Percentiles rank a stretch among this genome's conserved stretches.
Evolutionary conservation across 2,113 vertebrate species (phyloP).

Genomic region (Tamias sibiricus): DNA sequence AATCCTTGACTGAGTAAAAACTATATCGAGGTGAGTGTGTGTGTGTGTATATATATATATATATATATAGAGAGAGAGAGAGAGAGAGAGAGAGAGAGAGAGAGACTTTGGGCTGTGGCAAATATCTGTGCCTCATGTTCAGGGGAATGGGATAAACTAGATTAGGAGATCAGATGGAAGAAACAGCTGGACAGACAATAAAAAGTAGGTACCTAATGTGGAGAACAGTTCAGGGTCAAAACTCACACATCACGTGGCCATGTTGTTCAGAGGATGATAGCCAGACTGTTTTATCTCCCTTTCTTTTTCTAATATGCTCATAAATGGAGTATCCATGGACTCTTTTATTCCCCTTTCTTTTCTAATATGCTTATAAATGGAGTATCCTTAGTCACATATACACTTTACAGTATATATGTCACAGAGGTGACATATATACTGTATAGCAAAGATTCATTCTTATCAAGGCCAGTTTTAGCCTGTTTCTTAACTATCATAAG

Average conservation of each 20-base stretch:
- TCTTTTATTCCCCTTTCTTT: not conserved
- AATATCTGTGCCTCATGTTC: not conserved
- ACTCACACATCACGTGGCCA: too few relatives aligned
- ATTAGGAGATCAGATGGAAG: not conserved
- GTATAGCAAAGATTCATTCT: not conserved
- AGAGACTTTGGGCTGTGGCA: not conserved
- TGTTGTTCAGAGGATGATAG: not conserved
- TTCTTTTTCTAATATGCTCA: not conserved
- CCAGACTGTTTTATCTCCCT: not conserved
- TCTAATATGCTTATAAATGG: too few relatives aligned
- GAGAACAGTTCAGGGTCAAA: not conserved
- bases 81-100: too few relatives aligned
- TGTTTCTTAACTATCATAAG: not conserved
- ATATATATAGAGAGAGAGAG: too few relatives aligned
- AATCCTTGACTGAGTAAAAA: not conserved
- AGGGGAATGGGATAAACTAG: not conserved
- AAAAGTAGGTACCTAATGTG: not conserved
- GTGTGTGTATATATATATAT: too few relatives aligned
- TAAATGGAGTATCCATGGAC: too few relatives aligned
- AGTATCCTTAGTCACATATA: too few relatives aligned
- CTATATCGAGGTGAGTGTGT: too few relatives aligned
- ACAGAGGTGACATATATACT: not conserved
- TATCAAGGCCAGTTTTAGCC: not conserved
- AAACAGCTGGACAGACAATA: not conserved
- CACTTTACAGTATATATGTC: too few relatives aligned